Conservation (phyloP, 2,888 invertebrate species). For the Labia minor region DNA sequence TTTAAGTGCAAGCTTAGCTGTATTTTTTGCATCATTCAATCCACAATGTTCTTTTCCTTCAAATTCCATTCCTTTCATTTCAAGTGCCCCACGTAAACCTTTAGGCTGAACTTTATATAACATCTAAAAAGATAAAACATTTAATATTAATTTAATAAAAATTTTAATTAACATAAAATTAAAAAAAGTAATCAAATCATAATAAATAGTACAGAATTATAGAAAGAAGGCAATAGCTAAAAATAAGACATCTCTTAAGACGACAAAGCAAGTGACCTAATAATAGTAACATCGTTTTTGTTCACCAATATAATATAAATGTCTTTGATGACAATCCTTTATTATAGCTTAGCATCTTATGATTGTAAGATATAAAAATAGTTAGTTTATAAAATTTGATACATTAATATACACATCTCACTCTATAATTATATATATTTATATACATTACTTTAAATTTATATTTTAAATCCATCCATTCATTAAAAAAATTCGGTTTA, state of each 20-base stretch:
- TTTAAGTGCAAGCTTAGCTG: conserved; percentile 44
- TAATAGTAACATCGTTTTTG: too few species aligned
- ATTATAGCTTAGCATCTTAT: too few species aligned
- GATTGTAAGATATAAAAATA: too few species aligned
- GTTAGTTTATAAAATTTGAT: too few species aligned
- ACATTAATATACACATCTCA: too few species aligned
- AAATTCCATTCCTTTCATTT: conserved; percentile 46
- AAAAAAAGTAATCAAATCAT: conserved; percentile 28
- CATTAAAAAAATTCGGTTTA: conserved; percentile 42
- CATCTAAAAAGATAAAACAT: conserved; percentile 34
- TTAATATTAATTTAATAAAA: neutral
- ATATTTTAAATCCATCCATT: conserved; percentile 45
- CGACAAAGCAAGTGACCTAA: too few species aligned
- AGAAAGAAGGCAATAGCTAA: too few species aligned
- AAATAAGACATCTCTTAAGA: too few species aligned
- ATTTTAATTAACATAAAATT: too few species aligned
- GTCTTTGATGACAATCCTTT: too few species aligned
- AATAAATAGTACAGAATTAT: conserved; percentile 41
- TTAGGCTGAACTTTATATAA: conserved; percentile 45
- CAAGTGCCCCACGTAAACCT: conserved; percentile 44
- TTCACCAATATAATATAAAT: too few species aligned
- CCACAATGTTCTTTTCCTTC: conserved; percentile 51
- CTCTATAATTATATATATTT: neutral
- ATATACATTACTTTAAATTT: conserved; percentile 1
- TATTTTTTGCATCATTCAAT: conserved; percentile 50